A percentile compares a stretch with the other conserved stretches of the same genome.
Evolutionary conservation across 2,113 vertebrate species (phyloP).

Genomic region (Rousettus leschenaultii): DNA sequence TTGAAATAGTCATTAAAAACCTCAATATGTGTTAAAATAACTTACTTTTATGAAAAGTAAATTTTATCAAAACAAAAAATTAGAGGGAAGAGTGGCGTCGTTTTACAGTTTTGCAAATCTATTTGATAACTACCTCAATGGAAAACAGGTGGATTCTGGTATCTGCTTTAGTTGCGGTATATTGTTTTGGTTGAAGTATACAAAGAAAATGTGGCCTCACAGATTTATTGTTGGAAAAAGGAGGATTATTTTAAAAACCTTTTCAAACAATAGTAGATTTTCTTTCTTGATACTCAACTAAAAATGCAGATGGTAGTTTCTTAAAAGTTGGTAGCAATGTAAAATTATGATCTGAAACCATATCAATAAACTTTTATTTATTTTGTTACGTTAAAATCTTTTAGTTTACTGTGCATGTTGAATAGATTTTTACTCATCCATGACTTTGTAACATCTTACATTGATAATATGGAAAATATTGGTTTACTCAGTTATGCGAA

Average conservation of each 20-base stretch:
- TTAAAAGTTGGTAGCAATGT: background rate
- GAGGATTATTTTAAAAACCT: slow-evolving; percentile 5
- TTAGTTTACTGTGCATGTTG: background rate
- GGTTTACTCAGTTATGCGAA: background rate
- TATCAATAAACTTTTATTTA: background rate
- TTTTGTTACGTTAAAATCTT: slow-evolving; percentile 1
- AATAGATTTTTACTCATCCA: background rate
- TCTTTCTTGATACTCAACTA: slow-evolving; percentile 1
- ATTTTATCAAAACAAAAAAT: background rate
- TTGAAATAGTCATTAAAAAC: background rate
- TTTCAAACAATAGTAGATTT: slow-evolving; percentile 35
- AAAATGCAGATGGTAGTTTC: background rate
- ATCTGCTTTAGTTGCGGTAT: background rate
- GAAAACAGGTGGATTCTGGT: background rate
- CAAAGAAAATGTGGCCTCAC: background rate
- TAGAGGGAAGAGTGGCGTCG: background rate
- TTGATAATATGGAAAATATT: slow-evolving; percentile 21
- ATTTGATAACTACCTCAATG: background rate
- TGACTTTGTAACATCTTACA: background rate
- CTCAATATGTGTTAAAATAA: background rate
- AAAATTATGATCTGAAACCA: background rate
- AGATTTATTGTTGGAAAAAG: background rate
- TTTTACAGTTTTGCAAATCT: slow-evolving; percentile 14
- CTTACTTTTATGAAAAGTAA: background rate
- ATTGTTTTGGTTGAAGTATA: slow-evolving; percentile 19